phyloP scores from a whole-genome alignment of 2,797 vertebrate species.

The Spondyliosoma cantharus region DNA sequence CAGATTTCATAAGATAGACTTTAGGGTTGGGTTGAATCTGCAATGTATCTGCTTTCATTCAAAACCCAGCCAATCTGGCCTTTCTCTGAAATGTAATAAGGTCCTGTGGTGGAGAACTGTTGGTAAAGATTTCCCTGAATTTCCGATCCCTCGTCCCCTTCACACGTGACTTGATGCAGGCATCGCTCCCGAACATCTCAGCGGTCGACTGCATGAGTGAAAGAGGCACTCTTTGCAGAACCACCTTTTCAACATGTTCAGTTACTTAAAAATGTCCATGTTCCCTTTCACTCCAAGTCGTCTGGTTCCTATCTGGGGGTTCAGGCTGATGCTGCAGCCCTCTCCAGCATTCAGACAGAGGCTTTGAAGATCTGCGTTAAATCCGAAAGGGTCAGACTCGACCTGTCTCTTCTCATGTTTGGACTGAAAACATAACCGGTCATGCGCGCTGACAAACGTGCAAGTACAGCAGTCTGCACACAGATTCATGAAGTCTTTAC shows the following conservation, averaged over 20 bases:
- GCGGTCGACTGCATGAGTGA: no score
- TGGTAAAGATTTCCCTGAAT: no score
- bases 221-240: constrained; percentile 1
- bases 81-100: no score
- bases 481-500: constrained; percentile 23
- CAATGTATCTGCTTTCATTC: no score
- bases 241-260: constrained; percentile 7
- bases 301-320: constrained; percentile 75
- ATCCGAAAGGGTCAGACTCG: constrained; percentile 62
- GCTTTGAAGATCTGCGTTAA: constrained; percentile 74
- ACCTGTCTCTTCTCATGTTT: constrained; percentile 60
- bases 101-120: no score
- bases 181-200: no score
- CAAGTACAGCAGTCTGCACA: constrained; percentile 21
- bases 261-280: constrained; percentile 23
- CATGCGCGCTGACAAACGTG: constrained; percentile 18
- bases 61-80: no score
- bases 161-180: no score
- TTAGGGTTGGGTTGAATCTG: no score
- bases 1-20: no score
- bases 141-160: no score
- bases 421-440: constrained; percentile 66
- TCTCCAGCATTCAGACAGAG: constrained; percentile 47
- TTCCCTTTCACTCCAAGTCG: constrained; percentile 53
- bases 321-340: constrained; percentile 60